phyloP scores from a whole-genome alignment of 2,797 vertebrate species.

The Hypotaenidia philippensis region DNA sequence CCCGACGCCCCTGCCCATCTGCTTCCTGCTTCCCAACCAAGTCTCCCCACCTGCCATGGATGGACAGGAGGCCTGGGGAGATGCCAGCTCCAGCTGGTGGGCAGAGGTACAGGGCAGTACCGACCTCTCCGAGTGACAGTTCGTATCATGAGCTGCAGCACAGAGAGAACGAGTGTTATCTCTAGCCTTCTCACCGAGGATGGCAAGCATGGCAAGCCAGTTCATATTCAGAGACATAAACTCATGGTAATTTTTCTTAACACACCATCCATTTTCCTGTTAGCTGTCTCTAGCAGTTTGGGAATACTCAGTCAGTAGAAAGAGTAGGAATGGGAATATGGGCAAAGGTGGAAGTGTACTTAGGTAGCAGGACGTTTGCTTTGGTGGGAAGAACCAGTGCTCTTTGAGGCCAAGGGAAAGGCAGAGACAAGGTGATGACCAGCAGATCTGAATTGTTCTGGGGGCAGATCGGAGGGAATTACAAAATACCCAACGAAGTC shows the following conservation, averaged over 20 bases:
- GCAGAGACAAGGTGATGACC: background rate
- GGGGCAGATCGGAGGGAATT: background rate
- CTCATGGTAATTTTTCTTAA: background rate
- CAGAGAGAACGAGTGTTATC: background rate
- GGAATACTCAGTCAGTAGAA: background rate
- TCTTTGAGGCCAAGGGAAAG: background rate
- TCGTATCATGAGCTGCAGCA: background rate
- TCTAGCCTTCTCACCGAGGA: background rate
- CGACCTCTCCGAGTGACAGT: background rate
- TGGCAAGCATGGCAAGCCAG: background rate
- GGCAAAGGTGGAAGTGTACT: background rate
- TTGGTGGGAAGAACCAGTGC: rapidly evolving
- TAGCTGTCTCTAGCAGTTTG: background rate
- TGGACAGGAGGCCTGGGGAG: background rate
- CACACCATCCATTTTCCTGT: background rate
- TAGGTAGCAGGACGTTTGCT: background rate
- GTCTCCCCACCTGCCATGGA: background rate
- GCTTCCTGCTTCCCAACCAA: background rate
- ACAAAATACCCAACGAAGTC: background rate
- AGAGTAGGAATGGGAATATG: background rate
- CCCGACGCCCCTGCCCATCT: rapidly evolving
- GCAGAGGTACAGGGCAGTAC: background rate
- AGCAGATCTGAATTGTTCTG: background rate
- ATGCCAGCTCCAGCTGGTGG: background rate
- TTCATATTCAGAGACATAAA: background rate